Evolutionary conservation across 1,140 invertebrate species (phyloP), one percentile per base, ranked within the genome.

Genomic region (Orchesella cincta): DNA sequence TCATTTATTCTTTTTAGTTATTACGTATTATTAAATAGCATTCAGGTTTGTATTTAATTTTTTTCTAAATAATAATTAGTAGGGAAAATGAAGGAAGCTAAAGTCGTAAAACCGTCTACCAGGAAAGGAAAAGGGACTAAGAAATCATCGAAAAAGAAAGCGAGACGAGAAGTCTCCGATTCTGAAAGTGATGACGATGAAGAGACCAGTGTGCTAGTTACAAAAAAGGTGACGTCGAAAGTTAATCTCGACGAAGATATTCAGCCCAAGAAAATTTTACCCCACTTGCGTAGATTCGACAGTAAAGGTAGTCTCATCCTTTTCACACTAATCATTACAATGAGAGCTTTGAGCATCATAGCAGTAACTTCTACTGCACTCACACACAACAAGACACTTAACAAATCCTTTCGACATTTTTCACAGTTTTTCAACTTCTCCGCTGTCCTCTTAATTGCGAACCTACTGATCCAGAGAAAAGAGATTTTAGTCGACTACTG

Each of bases 281-380:
- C 76, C 5, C 33, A 80, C 39, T 54, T 80, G 23, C 29, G 79
- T 74, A 29, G 51, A 1, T 35, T 78, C 1, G 74, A 75, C 31
- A 64, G n/a, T n/a, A n/a, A n/a, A 36, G 33, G 52, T 76, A 73
- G 80, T 81, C 0, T 81, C 79, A 39, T n/a, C 26, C 28, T 35
- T 81, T 26, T 62, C 79, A 39, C 73, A 72, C 29, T 74, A 20
- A 75, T 72, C 39, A 31, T 64, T 81, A 3, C 5, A 74, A 26
- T 20, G n/a, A 79, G 28, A 31, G 8, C 2, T 34, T 39, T 26
- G 39, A 26, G 29, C 57, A 64, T 5, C 57, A 26, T 3, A 36
- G 26, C 23, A 20, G 29, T 1, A 67, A 31, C 29, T 67, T 67
- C 62, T 18, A 16, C 54, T 18, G 23, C 8, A 57, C 26, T 23